Conservation (phyloP, 2,113 vertebrate species). For the Stercorarius parasiticus region DNA sequence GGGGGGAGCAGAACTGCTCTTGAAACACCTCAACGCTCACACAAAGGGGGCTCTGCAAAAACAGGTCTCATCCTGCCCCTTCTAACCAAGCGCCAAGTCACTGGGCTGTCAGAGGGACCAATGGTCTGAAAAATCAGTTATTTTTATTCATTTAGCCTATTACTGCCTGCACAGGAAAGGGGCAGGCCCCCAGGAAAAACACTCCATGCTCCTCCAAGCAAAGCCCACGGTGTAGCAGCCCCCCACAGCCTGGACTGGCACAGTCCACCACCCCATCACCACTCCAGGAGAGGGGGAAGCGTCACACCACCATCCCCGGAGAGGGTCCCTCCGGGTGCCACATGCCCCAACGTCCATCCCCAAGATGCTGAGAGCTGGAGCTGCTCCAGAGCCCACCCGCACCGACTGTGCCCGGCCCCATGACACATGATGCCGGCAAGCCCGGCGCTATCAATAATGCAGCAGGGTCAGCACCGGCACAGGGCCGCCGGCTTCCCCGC, state of each 20-base stretch:
- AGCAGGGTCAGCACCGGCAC: background rate
- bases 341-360: fast-evolving
- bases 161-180: background rate
- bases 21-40: background rate
- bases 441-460: slow-evolving; percentile 31
- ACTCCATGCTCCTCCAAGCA: background rate
- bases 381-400: background rate
- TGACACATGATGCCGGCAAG: background rate
- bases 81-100: background rate
- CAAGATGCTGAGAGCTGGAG: background rate
- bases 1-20: background rate
- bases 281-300: background rate
- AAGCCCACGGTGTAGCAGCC: background rate
- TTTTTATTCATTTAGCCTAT: background rate
- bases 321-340: background rate
- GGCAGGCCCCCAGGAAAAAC: background rate
- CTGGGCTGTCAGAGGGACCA: background rate
- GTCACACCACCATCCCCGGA: fast-evolving
- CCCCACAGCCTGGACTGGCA: fast-evolving
- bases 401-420: background rate
- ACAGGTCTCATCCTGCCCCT: background rate
- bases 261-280: fast-evolving
- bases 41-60: background rate
- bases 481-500: background rate
- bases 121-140: background rate